These are phyloP conservation scores for Himalopsyche phryganea DNA, from an alignment of 1,140 invertebrate species.

Conservation along the genomic window DNA sequence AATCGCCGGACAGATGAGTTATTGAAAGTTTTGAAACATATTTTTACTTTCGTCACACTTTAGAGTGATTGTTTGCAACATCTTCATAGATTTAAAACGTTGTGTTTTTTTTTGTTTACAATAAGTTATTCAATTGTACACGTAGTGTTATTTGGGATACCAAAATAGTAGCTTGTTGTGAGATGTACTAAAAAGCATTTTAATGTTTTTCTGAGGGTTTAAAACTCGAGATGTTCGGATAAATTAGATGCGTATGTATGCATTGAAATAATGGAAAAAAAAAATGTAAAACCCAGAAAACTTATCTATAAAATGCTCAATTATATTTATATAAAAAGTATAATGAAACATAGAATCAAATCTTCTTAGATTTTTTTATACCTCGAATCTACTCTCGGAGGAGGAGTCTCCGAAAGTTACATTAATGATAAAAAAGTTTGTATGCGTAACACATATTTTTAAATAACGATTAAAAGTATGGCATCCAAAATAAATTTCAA, in stretches of 20 bases:
- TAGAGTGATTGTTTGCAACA: neutral
- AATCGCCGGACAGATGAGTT: neutral
- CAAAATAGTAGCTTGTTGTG: too few relatives aligned
- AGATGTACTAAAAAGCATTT: neutral
- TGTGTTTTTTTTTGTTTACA: neutral
- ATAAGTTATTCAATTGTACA: neutral
- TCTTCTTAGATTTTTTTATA: conserved; percentile 27
- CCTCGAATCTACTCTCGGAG: conserved; percentile 6
- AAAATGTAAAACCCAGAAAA: conserved; percentile 14
- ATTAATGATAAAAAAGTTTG: conserved; percentile 14
- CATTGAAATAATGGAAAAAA: neutral
- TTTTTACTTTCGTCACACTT: neutral
- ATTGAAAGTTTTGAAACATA: neutral
- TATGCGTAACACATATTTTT: conserved; percentile 13
- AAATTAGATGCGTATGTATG: neutral
- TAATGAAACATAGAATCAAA: conserved; percentile 22
- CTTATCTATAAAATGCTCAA: conserved; percentile 33
- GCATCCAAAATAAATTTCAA: neutral
- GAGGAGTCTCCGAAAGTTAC: conserved; percentile 6
- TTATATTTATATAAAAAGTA: conserved; percentile 26
- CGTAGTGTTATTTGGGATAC: neutral
- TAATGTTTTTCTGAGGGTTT: neutral
- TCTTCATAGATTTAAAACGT: neutral
- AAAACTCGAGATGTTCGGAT: neutral
- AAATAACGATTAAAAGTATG: neutral